phyloP scores from a whole-genome alignment of 2,113 vertebrate genomes.

The Hemiprocne comata region DNA sequence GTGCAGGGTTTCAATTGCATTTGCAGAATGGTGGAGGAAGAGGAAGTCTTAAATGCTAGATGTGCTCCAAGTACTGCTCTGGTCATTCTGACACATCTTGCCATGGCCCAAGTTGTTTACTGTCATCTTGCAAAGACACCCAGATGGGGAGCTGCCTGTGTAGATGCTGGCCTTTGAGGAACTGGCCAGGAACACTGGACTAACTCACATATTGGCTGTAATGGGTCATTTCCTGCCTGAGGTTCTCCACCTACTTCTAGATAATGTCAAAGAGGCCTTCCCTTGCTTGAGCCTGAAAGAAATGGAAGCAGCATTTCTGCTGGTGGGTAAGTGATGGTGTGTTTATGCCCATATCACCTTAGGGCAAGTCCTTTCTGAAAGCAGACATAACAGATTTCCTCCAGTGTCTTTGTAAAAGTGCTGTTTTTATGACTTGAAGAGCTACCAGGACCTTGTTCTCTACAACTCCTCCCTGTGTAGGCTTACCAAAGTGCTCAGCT shows the following conservation, averaged over 20 bases:
- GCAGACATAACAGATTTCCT: neutral
- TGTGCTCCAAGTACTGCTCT: neutral
- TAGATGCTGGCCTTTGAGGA: neutral
- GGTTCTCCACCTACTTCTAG: neutral
- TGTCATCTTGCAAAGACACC: neutral
- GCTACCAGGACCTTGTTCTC: neutral
- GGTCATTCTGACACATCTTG: neutral
- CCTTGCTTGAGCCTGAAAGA: neutral
- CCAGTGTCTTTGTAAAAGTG: neutral
- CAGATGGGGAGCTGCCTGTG: neutral
- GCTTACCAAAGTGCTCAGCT: neutral
- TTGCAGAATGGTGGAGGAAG: neutral
- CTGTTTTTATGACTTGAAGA: neutral
- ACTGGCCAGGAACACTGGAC: neutral
- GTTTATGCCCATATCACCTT: neutral
- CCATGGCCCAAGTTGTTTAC: neutral
- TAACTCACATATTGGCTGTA: neutral
- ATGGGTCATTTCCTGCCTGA: neutral
- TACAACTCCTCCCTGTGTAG: neutral
- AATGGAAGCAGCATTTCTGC: neutral
- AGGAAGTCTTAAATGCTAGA: neutral
- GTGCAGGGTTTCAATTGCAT: neutral
- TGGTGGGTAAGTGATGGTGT: neutral
- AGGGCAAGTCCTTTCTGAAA: neutral
- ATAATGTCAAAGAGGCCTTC: neutral